These are phyloP conservation scores for Yponomeuta malinellus DNA, from an alignment of 2,888 invertebrate species.

Conservation along the genomic window DNA sequence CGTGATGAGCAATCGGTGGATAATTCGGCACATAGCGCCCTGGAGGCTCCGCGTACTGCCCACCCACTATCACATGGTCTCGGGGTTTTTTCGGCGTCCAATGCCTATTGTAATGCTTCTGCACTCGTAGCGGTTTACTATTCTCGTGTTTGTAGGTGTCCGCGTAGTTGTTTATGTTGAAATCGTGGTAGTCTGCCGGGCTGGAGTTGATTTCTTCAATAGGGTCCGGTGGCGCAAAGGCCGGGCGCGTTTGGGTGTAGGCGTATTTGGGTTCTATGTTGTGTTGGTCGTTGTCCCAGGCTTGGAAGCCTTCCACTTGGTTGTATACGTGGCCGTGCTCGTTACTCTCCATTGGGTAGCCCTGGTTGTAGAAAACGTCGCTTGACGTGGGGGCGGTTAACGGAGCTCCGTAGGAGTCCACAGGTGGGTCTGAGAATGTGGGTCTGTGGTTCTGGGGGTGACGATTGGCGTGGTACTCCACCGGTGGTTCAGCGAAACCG, in stretches of 20 bases:
- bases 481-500: constrained; percentile 57
- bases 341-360: background rate
- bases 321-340: constrained; percentile 22
- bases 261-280: constrained; percentile 1
- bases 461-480: constrained; percentile 20
- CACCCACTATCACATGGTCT: constrained; percentile 42
- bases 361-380: constrained; percentile 17
- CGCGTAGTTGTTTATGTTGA: constrained; percentile 30
- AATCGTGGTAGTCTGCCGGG: constrained; percentile 24
- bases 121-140: constrained; percentile 18
- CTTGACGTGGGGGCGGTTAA: constrained; percentile 26
- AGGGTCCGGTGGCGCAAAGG: constrained; percentile 19
- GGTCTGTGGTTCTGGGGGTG: background rate
- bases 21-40: constrained; percentile 44
- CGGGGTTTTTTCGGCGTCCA: constrained; percentile 28
- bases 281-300: background rate
- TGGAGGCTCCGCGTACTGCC: constrained; percentile 64
- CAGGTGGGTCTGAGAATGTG: constrained; percentile 37
- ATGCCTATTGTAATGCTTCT: constrained; percentile 26
- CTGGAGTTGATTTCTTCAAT: constrained; percentile 14
- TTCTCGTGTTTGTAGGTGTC: constrained; percentile 31
- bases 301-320: constrained; percentile 18
- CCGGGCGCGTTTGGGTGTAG: constrained; percentile 33
- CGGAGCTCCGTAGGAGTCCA: constrained; percentile 50
- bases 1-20: constrained; percentile 34